Conservation (phyloP, 2,113 vertebrate genomes). For the Delphinapterus leucas region DNA sequence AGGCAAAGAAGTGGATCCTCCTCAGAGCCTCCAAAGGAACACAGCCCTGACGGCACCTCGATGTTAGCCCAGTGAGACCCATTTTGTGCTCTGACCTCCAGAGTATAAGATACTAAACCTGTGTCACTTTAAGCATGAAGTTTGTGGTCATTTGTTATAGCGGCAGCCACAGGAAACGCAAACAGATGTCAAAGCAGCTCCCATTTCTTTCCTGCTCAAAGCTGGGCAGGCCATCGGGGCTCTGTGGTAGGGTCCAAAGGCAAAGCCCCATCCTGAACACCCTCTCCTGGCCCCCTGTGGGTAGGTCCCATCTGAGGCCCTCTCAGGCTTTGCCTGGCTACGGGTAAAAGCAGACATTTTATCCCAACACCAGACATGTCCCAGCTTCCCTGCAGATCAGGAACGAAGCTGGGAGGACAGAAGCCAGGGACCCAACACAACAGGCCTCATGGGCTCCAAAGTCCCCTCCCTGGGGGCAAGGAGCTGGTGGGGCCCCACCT, state of each 20-base stretch:
- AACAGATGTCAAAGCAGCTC: background rate
- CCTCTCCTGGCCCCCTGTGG: accelerated
- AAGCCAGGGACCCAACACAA: background rate
- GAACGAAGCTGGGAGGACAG: background rate
- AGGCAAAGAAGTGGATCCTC: accelerated
- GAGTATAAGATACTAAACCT: accelerated
- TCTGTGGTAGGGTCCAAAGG: background rate
- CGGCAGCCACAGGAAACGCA: background rate
- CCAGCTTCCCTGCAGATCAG: background rate
- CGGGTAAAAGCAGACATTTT: background rate
- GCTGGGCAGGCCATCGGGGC: background rate
- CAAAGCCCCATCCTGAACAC: background rate
- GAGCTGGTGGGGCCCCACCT: background rate
- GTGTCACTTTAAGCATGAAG: accelerated
- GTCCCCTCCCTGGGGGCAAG: background rate
- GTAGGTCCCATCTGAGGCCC: background rate
- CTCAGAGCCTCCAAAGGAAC: background rate
- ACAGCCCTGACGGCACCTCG: background rate
- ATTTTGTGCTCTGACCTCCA: accelerated
- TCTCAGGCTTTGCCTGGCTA: background rate
- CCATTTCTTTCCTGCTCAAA: background rate
- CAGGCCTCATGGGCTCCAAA: accelerated
- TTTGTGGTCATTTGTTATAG: background rate
- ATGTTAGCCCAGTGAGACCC: background rate
- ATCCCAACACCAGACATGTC: background rate